A percentile compares a stretch with the other conserved stretches of the same genome.
These are phyloP conservation scores for Lithophane socia DNA, from an alignment of 2,888 invertebrate species.

Conservation along the genomic window DNA sequence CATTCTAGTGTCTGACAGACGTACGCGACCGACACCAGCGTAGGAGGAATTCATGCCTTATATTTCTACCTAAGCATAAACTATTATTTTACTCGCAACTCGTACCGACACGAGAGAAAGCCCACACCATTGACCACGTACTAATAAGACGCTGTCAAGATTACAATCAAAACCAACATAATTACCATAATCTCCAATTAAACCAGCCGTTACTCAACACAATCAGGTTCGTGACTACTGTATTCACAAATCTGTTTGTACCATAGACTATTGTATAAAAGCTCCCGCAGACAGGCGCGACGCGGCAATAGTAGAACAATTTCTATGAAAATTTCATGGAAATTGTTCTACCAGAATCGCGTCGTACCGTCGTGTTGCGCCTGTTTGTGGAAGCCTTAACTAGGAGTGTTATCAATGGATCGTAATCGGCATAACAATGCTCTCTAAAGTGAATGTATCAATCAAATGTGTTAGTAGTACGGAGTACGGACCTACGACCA, in stretches of 20 bases:
- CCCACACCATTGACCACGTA: neutral
- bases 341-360: too few species aligned
- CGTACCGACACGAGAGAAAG: neutral
- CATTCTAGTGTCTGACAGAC: too few species aligned
- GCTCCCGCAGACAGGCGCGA: too few species aligned
- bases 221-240: conserved; percentile 31
- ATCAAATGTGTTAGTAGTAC: conserved; percentile 70
- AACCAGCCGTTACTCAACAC: neutral
- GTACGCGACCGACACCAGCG: too few species aligned
- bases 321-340: too few species aligned
- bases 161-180: conserved; percentile 1
- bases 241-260: neutral
- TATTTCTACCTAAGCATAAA: too few species aligned
- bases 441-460: conserved; percentile 59
- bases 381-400: neutral
- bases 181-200: conserved; percentile 46
- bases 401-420: conserved; percentile 41
- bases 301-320: too few species aligned
- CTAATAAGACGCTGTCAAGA: conserved; percentile 17
- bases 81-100: neutral
- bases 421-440: conserved; percentile 49
- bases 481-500: conserved; percentile 75
- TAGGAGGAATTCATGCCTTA: too few species aligned
- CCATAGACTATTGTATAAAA: conserved; percentile 18
- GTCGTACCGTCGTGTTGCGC: too few species aligned